phyloP scores from a whole-genome alignment of 2,888 invertebrate genomes.

The Apomyelois bistriatella region DNA sequence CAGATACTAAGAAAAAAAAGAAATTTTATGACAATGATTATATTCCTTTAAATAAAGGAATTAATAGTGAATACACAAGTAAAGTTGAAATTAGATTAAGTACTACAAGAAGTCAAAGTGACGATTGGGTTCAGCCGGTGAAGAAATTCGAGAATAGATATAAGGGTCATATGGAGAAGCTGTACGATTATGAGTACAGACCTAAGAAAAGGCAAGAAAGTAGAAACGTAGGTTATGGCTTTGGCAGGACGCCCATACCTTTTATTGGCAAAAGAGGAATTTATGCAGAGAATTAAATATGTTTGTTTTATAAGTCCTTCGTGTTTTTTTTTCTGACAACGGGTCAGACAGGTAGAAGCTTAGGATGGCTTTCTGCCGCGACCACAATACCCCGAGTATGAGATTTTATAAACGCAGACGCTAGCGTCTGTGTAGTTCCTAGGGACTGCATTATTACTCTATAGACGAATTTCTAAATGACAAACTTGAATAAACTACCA shows the following conservation, averaged over 20 bases:
- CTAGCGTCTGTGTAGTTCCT: too few species aligned
- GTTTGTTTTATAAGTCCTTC: too few species aligned
- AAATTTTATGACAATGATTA: neutral
- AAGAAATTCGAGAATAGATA: neutral
- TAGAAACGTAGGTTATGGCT: neutral
- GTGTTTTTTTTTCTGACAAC: too few species aligned
- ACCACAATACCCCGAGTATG: too few species aligned
- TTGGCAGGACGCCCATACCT: conserved; percentile 7
- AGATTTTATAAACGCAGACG: too few species aligned
- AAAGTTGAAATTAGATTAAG: neutral
- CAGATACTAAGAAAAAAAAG: neutral
- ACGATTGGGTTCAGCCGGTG: neutral
- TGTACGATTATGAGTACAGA: neutral
- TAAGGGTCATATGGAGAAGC: neutral
- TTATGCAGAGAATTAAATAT: conserved; percentile 8
- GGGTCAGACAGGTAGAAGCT: too few species aligned
- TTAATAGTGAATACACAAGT: neutral
- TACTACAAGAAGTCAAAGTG: neutral
- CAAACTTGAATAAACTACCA: too few species aligned
- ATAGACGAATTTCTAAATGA: too few species aligned
- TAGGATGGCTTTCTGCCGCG: too few species aligned
- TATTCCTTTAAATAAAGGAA: neutral
- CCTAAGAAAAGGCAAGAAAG: neutral
- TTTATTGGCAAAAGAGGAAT: neutral
- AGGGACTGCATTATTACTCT: too few species aligned